Base-by-base conservation (phyloP, 2,888 invertebrate genomes). In the Heliconius sara region DNA sequence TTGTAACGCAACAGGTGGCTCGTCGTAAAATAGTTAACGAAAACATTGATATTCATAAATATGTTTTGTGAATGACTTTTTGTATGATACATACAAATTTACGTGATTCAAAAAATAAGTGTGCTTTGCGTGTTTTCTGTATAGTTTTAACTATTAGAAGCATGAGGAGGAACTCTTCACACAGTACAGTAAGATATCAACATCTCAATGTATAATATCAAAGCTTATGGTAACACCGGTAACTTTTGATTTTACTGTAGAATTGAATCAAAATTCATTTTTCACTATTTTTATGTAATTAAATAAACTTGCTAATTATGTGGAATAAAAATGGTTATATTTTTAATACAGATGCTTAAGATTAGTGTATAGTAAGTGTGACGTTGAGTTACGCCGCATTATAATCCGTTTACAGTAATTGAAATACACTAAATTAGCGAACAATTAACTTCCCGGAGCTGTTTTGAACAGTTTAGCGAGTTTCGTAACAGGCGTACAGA, bases 1-100 rank as follows among this genome's bases (percentile, higher is more conserved):
- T 70, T 78, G n/a, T 76, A 81, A 78, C 81, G 79, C 82, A 83
- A 85, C 85, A 85, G 84, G 84, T 85, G 83, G 81, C 70, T 77
- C 57, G 30, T 84, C 79, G 73, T 76, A 66, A 81, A 81, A 80
- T 67, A 80, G 79, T 82, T 82, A 77, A 74, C 71, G 66, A 71
- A 76, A 70, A 70, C 68, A 70, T 77, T 39, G 9, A 39, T 68
- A 27, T 47, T 25, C 72, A 77, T 74, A 75, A 34, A 74, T 43
- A 71, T 72, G 73, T 77, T 77, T 65, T 63, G 63, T 67, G 60
- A 68, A 67, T 39, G 68, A 67, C 67, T 34, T 43, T 43, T 60
- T 39, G 12, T 43, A 57, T 34, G 16, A 66, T 27, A 12, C 74
- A 43, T 60, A 60, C 34, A 39, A 9, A 39, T 68, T 74, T n/a